Evolutionary conservation across 1,140 invertebrate genomes (phyloP).

Genomic region (Schlechtendalia chinensis): DNA sequence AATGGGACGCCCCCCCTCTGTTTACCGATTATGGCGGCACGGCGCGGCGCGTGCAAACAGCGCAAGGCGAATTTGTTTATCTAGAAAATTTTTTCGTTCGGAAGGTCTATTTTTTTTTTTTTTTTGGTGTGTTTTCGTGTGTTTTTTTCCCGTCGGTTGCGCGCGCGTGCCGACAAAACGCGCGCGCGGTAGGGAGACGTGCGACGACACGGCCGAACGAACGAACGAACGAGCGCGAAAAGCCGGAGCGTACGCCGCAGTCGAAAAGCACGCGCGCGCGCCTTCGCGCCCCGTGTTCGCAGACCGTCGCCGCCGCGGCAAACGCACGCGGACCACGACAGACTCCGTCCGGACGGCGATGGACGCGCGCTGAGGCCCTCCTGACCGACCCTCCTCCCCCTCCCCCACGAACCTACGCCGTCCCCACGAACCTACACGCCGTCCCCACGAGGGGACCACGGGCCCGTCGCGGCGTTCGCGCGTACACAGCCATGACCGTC

Average conservation of each 20-base stretch:
- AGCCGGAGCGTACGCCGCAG: not conserved
- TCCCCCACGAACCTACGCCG: not conserved
- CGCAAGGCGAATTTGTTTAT: conserved; percentile 30
- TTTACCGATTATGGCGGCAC: conserved; percentile 30
- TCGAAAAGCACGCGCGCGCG: conserved; percentile 20
- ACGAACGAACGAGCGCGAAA: no score
- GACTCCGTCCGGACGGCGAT: not conserved
- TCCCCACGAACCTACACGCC: not conserved
- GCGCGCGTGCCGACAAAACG: not conserved
- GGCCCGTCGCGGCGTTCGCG: not conserved
- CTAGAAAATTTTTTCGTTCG: conserved; percentile 22
- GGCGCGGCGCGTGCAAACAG: conserved; percentile 17
- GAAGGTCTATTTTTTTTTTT: conserved; percentile 28
- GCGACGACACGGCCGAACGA: no score
- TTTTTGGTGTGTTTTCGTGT: not conserved
- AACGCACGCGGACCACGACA: not conserved
- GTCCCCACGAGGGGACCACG: not conserved
- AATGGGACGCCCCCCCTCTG: not conserved
- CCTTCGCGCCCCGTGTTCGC: no score
- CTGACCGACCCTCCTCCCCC: not conserved
- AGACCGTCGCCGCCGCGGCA: not conserved
- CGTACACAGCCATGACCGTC: conserved; percentile 64
- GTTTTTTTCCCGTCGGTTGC: not conserved
- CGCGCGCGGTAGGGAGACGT: no score
- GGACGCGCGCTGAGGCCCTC: not conserved